phyloP scores from a whole-genome alignment of 1,140 invertebrate species.

The Drosophila pseudoobscura region DNA sequence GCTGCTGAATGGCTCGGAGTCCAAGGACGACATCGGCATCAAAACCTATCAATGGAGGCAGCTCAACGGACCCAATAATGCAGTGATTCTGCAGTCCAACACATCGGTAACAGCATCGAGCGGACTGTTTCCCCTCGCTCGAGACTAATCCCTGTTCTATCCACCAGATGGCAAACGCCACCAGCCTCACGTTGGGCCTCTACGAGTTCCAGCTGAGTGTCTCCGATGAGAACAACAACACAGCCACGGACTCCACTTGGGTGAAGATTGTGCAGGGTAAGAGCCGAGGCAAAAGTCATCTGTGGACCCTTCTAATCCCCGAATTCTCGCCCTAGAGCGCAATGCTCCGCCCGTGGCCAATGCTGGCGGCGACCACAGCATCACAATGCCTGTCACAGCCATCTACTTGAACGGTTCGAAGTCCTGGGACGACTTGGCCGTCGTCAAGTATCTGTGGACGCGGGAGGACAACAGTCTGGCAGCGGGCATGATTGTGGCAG shows the following conservation, averaged over 20 bases:
- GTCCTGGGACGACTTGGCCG: constrained; percentile 94
- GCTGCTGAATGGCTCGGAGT: constrained; percentile 90
- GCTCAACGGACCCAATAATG: constrained; percentile 87
- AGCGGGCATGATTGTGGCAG: constrained; percentile 90
- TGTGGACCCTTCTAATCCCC: not conserved
- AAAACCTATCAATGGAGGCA: constrained; percentile 93
- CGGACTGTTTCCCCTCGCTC: not conserved
- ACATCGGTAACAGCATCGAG: constrained; percentile 76
- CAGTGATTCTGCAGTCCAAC: constrained; percentile 83
- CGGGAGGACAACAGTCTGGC: constrained; percentile 92
- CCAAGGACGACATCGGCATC: constrained; percentile 93
- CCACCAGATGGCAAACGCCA: constrained; percentile 87
- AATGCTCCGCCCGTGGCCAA: constrained; percentile 94
- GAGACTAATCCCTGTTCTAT: not conserved
- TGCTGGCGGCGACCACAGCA: constrained; percentile 92
- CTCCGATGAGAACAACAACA: constrained; percentile 92
- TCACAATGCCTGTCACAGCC: constrained; percentile 89
- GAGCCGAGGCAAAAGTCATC: constrained; percentile 28
- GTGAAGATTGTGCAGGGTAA: constrained; percentile 95
- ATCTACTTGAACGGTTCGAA: constrained; percentile 93
- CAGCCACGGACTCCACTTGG: constrained; percentile 88
- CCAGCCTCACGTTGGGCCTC: constrained; percentile 91
- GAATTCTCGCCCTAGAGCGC: constrained; percentile 85
- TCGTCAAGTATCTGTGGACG: constrained; percentile 93
- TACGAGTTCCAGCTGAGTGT: constrained; percentile 94